Base-by-base conservation (phyloP, 1,140 invertebrate species). In the Bombus confusus region DNA sequence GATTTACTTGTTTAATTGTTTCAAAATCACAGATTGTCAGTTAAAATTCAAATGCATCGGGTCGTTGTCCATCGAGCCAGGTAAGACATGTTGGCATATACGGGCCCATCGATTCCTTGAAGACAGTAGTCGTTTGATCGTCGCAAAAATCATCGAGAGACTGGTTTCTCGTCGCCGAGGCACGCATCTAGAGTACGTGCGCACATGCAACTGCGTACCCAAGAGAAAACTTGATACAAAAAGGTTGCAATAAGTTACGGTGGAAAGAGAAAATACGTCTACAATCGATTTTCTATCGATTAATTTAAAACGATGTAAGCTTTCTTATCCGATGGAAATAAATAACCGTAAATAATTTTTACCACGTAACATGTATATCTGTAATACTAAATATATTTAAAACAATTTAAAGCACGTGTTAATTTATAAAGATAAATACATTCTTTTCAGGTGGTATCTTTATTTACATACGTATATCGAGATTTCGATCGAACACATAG, bases 111-210 rank as follows among this genome's bases (percentile, higher is more conserved):
- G 86, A 91, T 93, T 93, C 91, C 83, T 86, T 74, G 91, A 92
- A 92, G 84, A 92, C 87, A 87, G 59, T 85, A 80, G 76, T 91
- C 82, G 88, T 88, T 93, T 92, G 90, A 91, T 91, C 82, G 83
- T 80, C 76, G 87, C 87, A 92, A 91, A 92, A 92, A 93, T 91
- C 85, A 82, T 83, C 76, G 73, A 22, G 87, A 79, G 89, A 93
- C 92, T 92, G 92, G 93, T 93, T 93, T 93, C 88, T 89, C 90
- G 91, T 89, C 84, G 86, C 87, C 86, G 64, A 84, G 83, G 90
- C 86, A 92, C 79, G 91, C 88, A 91, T 75, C 57, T 86, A 86
- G 52, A 59, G 52, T 86, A 87, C 83, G 79, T 83, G 88, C 78
- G 77, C 81, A 89, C 78, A 62, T 90, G 86, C 73, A 75, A 87